Conservation (phyloP, 2,797 vertebrate species). For the Tapirus indicus region DNA sequence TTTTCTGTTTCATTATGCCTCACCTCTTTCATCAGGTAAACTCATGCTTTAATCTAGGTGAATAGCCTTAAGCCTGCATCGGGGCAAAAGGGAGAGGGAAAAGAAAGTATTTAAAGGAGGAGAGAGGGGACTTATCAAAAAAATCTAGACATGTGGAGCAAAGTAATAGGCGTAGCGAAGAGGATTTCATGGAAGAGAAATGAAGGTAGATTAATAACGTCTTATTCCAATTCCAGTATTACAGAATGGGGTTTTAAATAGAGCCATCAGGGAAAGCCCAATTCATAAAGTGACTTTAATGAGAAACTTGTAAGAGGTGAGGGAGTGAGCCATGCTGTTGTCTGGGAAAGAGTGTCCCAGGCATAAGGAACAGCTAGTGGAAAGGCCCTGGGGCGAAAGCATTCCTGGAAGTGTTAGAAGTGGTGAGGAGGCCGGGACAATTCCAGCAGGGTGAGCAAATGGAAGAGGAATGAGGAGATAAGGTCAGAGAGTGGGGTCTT, state of each 20-base stretch:
- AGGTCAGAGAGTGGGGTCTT: background rate
- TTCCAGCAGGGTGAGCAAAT: background rate
- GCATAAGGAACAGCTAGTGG: background rate
- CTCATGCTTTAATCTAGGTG: background rate
- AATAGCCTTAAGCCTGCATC: background rate
- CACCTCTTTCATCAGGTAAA: background rate
- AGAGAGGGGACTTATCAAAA: background rate
- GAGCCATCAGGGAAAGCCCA: background rate
- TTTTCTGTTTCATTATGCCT: background rate
- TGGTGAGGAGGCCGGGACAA: background rate
- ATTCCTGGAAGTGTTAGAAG: conserved; percentile 41
- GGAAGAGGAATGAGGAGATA: background rate
- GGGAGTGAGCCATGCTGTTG: background rate
- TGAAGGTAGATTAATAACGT: background rate
- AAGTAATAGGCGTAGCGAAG: background rate
- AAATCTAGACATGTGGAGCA: background rate
- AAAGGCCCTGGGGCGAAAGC: background rate
- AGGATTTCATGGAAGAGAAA: background rate
- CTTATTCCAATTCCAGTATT: background rate
- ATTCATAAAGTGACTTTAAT: conserved; percentile 19
- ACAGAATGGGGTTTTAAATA: conserved; percentile 30
- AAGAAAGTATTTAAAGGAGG: background rate
- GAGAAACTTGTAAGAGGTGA: background rate
- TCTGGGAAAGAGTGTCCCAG: background rate
- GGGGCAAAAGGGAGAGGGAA: background rate